phyloP scores from a whole-genome alignment of 2,113 vertebrate genomes.

The Oostethus manadensis region DNA sequence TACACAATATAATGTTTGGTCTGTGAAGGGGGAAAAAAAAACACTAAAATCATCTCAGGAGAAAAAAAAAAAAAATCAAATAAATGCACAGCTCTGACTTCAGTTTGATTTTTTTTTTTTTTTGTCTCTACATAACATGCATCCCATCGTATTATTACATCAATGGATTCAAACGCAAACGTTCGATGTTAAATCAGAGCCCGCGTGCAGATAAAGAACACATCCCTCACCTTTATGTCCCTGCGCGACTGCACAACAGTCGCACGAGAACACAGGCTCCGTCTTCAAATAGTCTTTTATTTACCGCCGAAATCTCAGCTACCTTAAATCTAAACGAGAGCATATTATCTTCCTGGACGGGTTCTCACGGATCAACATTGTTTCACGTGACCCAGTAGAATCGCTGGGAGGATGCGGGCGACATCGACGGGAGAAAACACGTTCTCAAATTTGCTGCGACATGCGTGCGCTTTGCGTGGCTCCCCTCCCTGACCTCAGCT shows the following conservation, averaged over 20 bases:
- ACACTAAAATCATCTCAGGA: too few relatives aligned
- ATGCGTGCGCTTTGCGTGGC: conserved; percentile 41
- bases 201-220: not conserved
- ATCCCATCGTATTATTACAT: not conserved
- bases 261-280: not conserved
- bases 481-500: conserved; percentile 48
- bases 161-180: not conserved
- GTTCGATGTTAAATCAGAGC: too few relatives aligned
- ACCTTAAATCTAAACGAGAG: not conserved
- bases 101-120: too few relatives aligned
- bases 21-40: too few relatives aligned
- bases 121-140: not conserved
- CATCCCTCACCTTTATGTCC: not conserved
- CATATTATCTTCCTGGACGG: not conserved
- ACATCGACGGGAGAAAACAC: conserved; percentile 38
- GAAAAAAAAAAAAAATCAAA: not conserved
- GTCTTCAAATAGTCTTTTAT: not conserved
- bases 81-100: not conserved
- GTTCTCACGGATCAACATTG: not conserved
- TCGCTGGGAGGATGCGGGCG: conserved; percentile 23
- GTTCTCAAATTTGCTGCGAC: conserved; percentile 42
- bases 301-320: not conserved
- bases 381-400: conserved; percentile 21
- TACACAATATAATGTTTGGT: too few relatives aligned
- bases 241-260: too few relatives aligned